Percentiles rank a stretch among this genome's conserved stretches.
phyloP scores from a whole-genome alignment of 2,888 invertebrate species.

The Synanthedon formicaeformis region DNA sequence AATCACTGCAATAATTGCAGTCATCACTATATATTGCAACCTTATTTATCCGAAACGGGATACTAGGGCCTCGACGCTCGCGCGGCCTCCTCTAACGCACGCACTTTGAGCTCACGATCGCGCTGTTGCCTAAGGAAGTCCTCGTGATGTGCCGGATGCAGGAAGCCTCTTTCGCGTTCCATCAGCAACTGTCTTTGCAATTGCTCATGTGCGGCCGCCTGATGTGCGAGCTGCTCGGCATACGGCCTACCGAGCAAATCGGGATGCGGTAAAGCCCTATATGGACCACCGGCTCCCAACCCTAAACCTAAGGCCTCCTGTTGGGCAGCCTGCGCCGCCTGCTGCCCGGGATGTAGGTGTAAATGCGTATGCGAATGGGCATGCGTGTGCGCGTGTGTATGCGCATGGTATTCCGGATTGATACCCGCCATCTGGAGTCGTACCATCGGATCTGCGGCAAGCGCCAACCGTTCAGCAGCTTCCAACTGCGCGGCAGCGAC shows the following conservation, averaged over 20 bases:
- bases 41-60: slow-evolving; percentile 4
- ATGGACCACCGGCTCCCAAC: slow-evolving; percentile 60
- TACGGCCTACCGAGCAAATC: slow-evolving; percentile 85
- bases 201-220: slow-evolving; percentile 86
- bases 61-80: slow-evolving; percentile 70
- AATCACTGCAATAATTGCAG: slow-evolving; percentile 9
- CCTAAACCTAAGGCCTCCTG: slow-evolving; percentile 72
- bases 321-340: slow-evolving; percentile 73
- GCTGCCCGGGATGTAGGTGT: slow-evolving; percentile 82
- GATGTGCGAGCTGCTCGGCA: slow-evolving; percentile 84
- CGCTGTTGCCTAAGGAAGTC: slow-evolving; percentile 80
- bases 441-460: slow-evolving; percentile 92
- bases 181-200: slow-evolving; percentile 85
- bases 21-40: too few relatives aligned
- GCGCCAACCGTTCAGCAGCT: slow-evolving; percentile 82
- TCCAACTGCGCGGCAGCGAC: slow-evolving; percentile 75
- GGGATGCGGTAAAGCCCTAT: slow-evolving; percentile 79
- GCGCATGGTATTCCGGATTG: slow-evolving; percentile 89
- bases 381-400: slow-evolving; percentile 92
- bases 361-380: slow-evolving; percentile 91
- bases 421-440: slow-evolving; percentile 94
- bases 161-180: slow-evolving; percentile 80
- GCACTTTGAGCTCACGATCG: slow-evolving; percentile 86
- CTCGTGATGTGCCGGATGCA: slow-evolving; percentile 65
- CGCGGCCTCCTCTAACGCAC: slow-evolving; percentile 87